Conservation (phyloP, 2,797 vertebrate genomes). For the Microctenopoma stevenorrisi region DNA sequence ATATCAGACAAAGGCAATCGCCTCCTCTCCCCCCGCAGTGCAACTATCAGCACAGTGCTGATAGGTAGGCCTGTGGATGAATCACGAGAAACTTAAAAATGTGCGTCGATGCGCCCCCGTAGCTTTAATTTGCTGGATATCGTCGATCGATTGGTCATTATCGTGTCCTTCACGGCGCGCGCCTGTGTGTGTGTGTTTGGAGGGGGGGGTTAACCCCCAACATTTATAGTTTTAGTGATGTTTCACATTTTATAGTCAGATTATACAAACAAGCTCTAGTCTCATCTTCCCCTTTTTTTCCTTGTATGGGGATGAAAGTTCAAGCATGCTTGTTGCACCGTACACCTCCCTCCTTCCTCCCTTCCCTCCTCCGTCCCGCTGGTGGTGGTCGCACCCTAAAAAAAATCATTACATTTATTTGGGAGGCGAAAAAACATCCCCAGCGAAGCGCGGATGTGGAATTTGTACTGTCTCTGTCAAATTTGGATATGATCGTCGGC, state of each 20-base stretch:
- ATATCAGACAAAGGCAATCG: slow-evolving; percentile 84
- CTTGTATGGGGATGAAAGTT: slow-evolving; percentile 39
- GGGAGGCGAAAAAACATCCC: slow-evolving; percentile 1
- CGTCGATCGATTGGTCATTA: slow-evolving; percentile 74
- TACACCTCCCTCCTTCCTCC: slow-evolving; percentile 3
- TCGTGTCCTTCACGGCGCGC: slow-evolving; percentile 62
- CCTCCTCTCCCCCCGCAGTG: slow-evolving; percentile 68
- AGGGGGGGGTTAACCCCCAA: slow-evolving; percentile 16
- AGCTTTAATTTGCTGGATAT: slow-evolving; percentile 45
- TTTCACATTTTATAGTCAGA: slow-evolving; percentile 33
- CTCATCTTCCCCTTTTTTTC: background rate
- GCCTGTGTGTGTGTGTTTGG: background rate
- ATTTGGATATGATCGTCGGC: slow-evolving; percentile 58
- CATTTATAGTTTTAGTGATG: slow-evolving; percentile 5
- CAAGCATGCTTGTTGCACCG: slow-evolving; percentile 39
- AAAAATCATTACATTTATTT: slow-evolving; percentile 58
- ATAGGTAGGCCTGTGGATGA: slow-evolving; percentile 60
- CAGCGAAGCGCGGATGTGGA: slow-evolving; percentile 60
- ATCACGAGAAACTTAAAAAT: slow-evolving; percentile 47
- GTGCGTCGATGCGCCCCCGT: slow-evolving; percentile 2
- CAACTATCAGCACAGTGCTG: slow-evolving; percentile 65
- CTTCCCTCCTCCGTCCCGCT: slow-evolving; percentile 6
- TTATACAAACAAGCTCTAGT: slow-evolving; percentile 16
- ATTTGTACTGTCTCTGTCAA: slow-evolving; percentile 51
- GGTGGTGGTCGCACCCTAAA: slow-evolving; percentile 50